Percentiles rank a stretch among this genome's conserved stretches.
Evolutionary conservation across 2,113 vertebrate genomes (phyloP).

Genomic region (Phaetusa simplex): DNA sequence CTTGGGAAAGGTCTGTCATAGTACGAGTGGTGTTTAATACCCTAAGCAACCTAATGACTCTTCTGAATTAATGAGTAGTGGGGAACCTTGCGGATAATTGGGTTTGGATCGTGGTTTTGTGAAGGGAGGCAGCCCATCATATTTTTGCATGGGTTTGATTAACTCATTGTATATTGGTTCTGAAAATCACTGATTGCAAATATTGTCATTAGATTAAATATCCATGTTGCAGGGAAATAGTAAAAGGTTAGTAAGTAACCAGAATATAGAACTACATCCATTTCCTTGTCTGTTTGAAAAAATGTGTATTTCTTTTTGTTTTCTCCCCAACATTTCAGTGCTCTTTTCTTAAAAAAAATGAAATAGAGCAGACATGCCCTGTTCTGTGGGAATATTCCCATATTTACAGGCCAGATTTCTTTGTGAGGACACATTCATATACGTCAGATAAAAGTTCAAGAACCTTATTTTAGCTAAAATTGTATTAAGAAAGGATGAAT

Average conservation of each 20-base stretch:
- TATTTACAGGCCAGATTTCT: not conserved
- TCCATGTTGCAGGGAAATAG: not conserved
- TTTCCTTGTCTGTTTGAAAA: not conserved
- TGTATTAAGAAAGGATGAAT: not conserved
- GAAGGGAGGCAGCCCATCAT: not conserved
- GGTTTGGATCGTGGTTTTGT: not conserved
- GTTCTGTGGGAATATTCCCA: not conserved
- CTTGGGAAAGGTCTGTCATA: conserved; percentile 8
- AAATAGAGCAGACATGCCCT: not conserved
- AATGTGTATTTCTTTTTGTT: not conserved
- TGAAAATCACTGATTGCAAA: not conserved
- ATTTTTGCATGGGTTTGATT: conserved; percentile 24
- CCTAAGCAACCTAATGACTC: not conserved
- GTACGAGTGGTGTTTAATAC: not conserved
- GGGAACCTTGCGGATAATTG: not conserved
- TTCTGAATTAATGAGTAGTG: not conserved
- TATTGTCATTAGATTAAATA: conserved; percentile 14
- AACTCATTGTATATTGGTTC: not conserved
- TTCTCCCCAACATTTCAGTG: not conserved
- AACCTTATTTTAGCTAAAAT: not conserved
- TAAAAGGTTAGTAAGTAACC: not conserved
- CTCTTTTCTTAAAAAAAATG: not conserved
- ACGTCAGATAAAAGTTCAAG: not conserved
- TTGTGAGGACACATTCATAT: not conserved
- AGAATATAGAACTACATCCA: not conserved